These are phyloP conservation scores for Nudaria mundana DNA, from an alignment of 2,888 invertebrate species.

Conservation along the genomic window DNA sequence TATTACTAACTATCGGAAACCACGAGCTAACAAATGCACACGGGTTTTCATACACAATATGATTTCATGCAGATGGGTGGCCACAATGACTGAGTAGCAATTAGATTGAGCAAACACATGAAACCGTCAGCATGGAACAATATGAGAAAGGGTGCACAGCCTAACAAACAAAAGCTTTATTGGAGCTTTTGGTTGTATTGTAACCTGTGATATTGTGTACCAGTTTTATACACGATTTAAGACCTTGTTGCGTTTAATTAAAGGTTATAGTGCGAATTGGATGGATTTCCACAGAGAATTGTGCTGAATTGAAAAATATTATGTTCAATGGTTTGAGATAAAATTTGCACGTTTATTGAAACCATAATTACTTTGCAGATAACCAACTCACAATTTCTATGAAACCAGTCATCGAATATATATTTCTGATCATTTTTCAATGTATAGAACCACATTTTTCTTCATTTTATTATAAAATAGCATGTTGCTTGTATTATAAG, in stretches of 20 bases:
- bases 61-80: constrained; percentile 68
- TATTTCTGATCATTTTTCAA: background rate
- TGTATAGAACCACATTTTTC: too few relatives aligned
- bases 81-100: constrained; percentile 70
- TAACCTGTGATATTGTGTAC: constrained; percentile 24
- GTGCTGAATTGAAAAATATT: constrained; percentile 43
- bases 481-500: too few relatives aligned
- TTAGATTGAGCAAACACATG: constrained; percentile 76
- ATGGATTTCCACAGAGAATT: constrained; percentile 29
- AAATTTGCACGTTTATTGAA: constrained; percentile 21
- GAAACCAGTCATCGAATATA: too few relatives aligned
- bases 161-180: constrained; percentile 62
- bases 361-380: constrained; percentile 29
- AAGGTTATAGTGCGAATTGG: constrained; percentile 22
- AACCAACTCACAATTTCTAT: constrained; percentile 21
- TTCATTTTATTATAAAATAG: too few relatives aligned
- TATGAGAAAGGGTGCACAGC: constrained; percentile 67
- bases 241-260: constrained; percentile 18
- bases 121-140: constrained; percentile 70
- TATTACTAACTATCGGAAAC: constrained; percentile 32
- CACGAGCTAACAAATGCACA: constrained; percentile 38
- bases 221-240: constrained; percentile 18
- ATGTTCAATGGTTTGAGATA: constrained; percentile 32
- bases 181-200: constrained; percentile 30
- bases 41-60: constrained; percentile 51